Base-by-base conservation (phyloP, 1,140 invertebrate genomes). In the Zaprionus davidi region DNA sequence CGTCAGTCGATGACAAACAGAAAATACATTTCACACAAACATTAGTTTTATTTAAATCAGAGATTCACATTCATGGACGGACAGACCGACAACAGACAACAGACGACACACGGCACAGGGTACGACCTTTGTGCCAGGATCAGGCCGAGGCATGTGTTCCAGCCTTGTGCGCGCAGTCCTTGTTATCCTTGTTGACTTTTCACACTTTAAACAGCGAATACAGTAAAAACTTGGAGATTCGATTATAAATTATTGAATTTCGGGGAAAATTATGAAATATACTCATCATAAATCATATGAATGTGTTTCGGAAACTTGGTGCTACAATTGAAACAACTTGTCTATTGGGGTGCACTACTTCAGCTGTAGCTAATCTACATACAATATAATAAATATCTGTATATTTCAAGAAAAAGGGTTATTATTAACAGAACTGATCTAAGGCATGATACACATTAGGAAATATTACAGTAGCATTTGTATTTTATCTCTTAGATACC, bases 21-120 rank as follows among this genome's bases (percentile, higher is more conserved):
- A 91, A 91, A 91, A 91, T 85, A 81, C 84, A 79, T 90, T 90
- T 90, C 85, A 90, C 84, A 88, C 84, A 87, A 88, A 84, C 84
- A 87, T 87, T 87, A 87, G 84, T 87, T 87, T 90, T 90, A 90
- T 90, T 90, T 90, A 90, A 88, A 90, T 82, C 81, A 68, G 60
- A 79, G 60, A 71, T 71, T 66, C 73, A 72, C 55, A 66, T 57
- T 60, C 56, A 49, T 28, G 72, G 59, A 70, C 62, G 46, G 5
- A 68, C 41, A 70, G 51, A 65, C 55, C 71, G 41, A 46, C n/a
- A 17, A 17, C n/a, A 46, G 41, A 46, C n/a, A 17, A 17, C n/a
- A 46, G 41, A 46, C 41, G 41, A 56, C 58, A 59, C 38, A 46
- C 67, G 75, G 51, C 73, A 59, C 55, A 66, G 31, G 49, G 13